Evolutionary conservation across 2,888 invertebrate species (phyloP), one percentile per base, ranked within the genome.

Genomic region (Ophion ellenae): DNA sequence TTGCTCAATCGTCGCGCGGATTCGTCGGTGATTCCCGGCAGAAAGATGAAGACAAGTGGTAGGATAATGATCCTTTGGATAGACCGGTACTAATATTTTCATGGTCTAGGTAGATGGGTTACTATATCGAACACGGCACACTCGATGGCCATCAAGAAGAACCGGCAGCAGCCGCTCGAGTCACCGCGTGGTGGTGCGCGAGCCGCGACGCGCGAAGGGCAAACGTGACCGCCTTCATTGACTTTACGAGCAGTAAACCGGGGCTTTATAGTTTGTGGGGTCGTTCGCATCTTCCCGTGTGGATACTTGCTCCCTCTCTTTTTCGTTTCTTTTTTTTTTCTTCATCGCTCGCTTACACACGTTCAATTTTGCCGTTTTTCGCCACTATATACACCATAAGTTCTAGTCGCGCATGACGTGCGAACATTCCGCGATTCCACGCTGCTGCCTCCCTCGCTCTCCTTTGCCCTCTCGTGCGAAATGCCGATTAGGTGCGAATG

Each of bases 171-270:
- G 81, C 84, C 87, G 86, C 71, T 64, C 77, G 76, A 86, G 78
- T 75, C 78, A 71, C 78, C 45, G 73, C 79, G 82, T 75, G 76
- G 73, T 81, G 67, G 73, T 81, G 67, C 86, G 59, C 84, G 78
- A 84, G 89, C 84, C 78, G 89, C 86, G 90, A 90, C 91, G 91
- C 89, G 90, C 89, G 90, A 90, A 91, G 92, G 91, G 92, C 91
- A 90, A 92, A 92, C 92, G 93, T 91, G 92, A 92, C 92, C 90
- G 91, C 91, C 91, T 92, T 92, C 92, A 90, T 93, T 91, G 91
- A 90, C 90, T 93, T 93, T 93, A 93, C 92, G 93, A 92, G 79
- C 93, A 90, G 90, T 93, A 92, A 93, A 93, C 91, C 91, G 90
- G 89, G 88, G 89, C 90, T 92, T 93, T 92, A 93, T 91, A 90